Evolutionary conservation across 2,797 vertebrate species (phyloP).

Genomic region (Antennarius maculatus): DNA sequence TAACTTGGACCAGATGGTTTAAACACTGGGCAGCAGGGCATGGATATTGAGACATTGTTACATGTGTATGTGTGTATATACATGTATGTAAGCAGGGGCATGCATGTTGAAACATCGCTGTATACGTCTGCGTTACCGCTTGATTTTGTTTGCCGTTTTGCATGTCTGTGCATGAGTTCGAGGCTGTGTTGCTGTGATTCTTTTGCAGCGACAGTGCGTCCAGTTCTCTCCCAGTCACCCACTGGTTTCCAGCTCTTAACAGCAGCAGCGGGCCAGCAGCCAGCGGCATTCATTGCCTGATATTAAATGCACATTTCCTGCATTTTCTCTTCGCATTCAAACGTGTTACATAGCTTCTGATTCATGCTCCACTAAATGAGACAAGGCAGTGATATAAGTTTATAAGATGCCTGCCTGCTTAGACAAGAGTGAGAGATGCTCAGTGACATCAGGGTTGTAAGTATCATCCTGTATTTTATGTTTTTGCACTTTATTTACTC

Average conservation of each 20-base stretch:
- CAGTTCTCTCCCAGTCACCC: slow-evolving; percentile 69
- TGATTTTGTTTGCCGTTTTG: slow-evolving; percentile 21
- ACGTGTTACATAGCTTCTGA: slow-evolving; percentile 56
- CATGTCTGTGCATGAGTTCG: slow-evolving; percentile 23
- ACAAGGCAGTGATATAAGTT: slow-evolving; percentile 20
- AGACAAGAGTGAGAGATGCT: slow-evolving; percentile 13
- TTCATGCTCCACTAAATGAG: slow-evolving; percentile 50
- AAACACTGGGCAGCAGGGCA: slow-evolving; percentile 69
- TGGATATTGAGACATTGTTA: slow-evolving; percentile 79
- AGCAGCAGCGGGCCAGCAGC: slow-evolving; percentile 57
- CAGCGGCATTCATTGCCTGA: slow-evolving; percentile 64
- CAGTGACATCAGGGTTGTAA: neutral
- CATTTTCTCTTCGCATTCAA: slow-evolving; percentile 55
- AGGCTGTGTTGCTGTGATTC: slow-evolving; percentile 60
- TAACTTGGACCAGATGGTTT: slow-evolving; percentile 89
- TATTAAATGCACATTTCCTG: slow-evolving; percentile 69
- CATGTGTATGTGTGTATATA: slow-evolving; percentile 10
- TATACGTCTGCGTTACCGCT: slow-evolving; percentile 31
- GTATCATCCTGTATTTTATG: no score
- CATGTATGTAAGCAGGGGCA: slow-evolving; percentile 18
- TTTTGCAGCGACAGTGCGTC: slow-evolving; percentile 71
- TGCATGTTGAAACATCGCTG: slow-evolving; percentile 26
- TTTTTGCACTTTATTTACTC: no score
- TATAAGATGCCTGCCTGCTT: slow-evolving; percentile 13
- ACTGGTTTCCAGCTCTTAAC: slow-evolving; percentile 71